A percentile compares a stretch with the other conserved stretches of the same genome.
Conservation (phyloP, 1,140 invertebrate genomes). For the Caenorhabditis briggsae region DNA sequence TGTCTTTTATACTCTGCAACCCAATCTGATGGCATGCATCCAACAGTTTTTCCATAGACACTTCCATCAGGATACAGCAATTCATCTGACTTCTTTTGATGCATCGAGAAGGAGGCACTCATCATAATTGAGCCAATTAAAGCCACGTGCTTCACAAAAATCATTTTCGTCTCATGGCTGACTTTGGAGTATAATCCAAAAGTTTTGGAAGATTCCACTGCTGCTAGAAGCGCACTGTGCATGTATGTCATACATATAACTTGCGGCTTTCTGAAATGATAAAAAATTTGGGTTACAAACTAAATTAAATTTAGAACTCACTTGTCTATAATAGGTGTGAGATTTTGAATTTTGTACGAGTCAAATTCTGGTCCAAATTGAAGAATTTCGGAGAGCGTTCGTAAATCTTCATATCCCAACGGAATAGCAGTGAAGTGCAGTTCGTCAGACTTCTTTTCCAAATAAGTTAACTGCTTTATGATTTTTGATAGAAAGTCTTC, state of each 20-base stretch:
- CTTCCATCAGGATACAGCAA: not conserved
- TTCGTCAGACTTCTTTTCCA: not conserved
- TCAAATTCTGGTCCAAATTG: not conserved
- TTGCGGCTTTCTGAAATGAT: not conserved
- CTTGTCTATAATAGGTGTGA: not conserved
- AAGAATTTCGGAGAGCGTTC: constrained; percentile 19
- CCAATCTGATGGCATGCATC: not conserved
- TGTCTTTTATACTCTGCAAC: not conserved
- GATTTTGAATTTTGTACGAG: not conserved
- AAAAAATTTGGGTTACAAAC: no score
- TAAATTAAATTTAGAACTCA: not conserved
- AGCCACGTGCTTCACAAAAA: not conserved
- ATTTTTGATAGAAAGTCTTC: not conserved
- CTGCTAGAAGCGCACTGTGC: constrained; percentile 3
- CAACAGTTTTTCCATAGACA: not conserved
- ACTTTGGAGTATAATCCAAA: not conserved
- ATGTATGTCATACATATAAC: constrained; percentile 17
- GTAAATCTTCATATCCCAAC: constrained; percentile 5
- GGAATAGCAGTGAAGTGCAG: not conserved
- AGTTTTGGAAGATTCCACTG: constrained; percentile 19
- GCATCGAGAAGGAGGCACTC: constrained; percentile 36
- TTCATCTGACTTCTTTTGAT: constrained; percentile 2
- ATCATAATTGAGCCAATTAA: constrained; percentile 34
- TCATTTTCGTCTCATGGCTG: not conserved
- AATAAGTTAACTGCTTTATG: not conserved